Percentiles rank a stretch among this genome's conserved stretches.
phyloP scores from a whole-genome alignment of 2,888 invertebrate species.

The Anthophora plumipes region DNA sequence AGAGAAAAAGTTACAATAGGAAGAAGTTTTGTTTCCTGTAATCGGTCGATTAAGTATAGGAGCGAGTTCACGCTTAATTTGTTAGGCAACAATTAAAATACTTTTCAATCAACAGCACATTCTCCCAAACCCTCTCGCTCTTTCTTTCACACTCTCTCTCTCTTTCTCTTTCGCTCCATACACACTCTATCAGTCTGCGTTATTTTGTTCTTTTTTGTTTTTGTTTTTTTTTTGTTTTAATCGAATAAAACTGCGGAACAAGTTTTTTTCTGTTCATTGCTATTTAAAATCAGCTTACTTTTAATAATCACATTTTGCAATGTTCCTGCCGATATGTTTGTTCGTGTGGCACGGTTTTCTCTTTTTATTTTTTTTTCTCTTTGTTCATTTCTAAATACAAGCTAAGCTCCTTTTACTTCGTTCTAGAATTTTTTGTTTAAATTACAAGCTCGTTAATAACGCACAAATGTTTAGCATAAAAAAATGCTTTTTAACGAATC shows the following conservation, averaged over 20 bases:
- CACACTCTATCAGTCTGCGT: slow-evolving; percentile 62
- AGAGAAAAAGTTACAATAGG: slow-evolving; percentile 63
- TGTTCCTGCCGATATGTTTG: slow-evolving; percentile 74
- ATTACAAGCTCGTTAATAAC: slow-evolving; percentile 62
- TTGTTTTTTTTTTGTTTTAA: slow-evolving; percentile 32
- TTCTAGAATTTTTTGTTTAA: slow-evolving; percentile 57
- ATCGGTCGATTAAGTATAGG: slow-evolving; percentile 29
- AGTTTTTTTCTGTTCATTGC: slow-evolving; percentile 53
- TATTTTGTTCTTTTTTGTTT: slow-evolving; percentile 12
- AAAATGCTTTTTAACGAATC: slow-evolving; percentile 53
- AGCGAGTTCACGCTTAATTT: slow-evolving; percentile 44
- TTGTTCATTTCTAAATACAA: slow-evolving; percentile 52
- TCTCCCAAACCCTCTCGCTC: slow-evolving; percentile 31
- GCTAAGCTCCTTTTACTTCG: slow-evolving; percentile 56
- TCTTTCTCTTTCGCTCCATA: slow-evolving; percentile 39
- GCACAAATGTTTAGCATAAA: slow-evolving; percentile 44
- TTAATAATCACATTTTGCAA: slow-evolving; percentile 74
- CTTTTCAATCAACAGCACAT: slow-evolving; percentile 43
- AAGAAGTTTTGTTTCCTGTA: slow-evolving; percentile 50
- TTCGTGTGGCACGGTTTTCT: slow-evolving; percentile 67
- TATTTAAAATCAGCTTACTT: slow-evolving; percentile 72
- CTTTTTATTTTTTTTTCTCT: background rate
- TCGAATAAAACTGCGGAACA: slow-evolving; percentile 59
- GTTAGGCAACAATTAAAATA: slow-evolving; percentile 50
- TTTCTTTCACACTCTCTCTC: slow-evolving; percentile 31